Conservation (phyloP, 1,140 invertebrate genomes). For the Drosophila lowei region DNA sequence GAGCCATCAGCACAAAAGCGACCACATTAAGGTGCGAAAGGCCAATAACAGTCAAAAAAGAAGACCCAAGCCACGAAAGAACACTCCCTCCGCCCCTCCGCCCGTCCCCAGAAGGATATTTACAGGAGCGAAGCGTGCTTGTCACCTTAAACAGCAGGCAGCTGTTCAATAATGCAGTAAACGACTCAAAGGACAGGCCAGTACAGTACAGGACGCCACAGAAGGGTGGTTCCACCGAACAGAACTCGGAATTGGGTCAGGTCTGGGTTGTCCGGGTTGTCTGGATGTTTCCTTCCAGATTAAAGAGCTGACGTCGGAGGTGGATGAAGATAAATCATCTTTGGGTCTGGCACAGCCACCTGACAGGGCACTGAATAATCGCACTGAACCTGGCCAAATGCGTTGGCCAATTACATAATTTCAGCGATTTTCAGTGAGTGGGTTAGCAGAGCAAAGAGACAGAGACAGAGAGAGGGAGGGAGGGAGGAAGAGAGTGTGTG, state of each 20-base stretch:
- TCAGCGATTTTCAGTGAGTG: conserved; percentile 41
- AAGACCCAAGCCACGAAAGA: neutral
- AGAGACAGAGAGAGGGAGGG: no score
- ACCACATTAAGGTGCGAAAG: conserved; percentile 66
- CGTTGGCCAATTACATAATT: conserved; percentile 62
- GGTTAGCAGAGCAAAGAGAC: conserved; percentile 35
- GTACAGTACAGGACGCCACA: no score
- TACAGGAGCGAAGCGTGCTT: neutral
- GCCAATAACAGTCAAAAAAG: conserved; percentile 27
- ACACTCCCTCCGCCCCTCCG: neutral
- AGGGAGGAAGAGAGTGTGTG: no score
- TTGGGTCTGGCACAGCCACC: conserved; percentile 31
- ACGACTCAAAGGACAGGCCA: conserved; percentile 11
- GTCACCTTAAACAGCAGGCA: conserved; percentile 18
- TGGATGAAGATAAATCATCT: conserved; percentile 29
- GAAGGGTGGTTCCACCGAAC: no score
- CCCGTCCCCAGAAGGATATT: conserved; percentile 2
- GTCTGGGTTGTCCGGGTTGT: neutral
- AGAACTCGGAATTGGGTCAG: no score
- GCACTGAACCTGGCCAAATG: conserved; percentile 15
- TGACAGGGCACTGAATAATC: conserved; percentile 51
- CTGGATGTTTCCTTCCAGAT: neutral
- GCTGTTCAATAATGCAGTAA: conserved; percentile 54
- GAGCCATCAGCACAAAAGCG: conserved; percentile 59
- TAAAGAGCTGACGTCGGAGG: neutral